phyloP scores from a whole-genome alignment of 2,888 invertebrate species.

The Nymphalis polychloros region DNA sequence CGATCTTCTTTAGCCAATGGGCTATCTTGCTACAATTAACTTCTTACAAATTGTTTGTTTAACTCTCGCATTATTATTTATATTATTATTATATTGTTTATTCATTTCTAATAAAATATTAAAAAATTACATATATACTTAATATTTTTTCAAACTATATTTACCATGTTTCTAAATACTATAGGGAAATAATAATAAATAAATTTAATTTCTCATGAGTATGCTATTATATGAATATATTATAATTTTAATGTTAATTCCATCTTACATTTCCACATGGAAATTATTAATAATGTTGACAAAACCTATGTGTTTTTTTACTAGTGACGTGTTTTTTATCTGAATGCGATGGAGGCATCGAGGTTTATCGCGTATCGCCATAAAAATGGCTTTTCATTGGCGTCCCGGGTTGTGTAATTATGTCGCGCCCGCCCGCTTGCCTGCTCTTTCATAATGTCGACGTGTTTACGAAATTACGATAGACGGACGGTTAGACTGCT shows the following conservation, averaged over 20 bases:
- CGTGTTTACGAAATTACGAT: conserved; percentile 46
- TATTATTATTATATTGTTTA: no score
- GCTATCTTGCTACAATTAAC: no score
- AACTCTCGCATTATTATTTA: no score
- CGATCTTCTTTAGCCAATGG: no score
- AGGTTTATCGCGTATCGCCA: conserved; percentile 66
- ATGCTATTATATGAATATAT: no score
- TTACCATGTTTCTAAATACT: background rate
- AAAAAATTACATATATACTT: background rate
- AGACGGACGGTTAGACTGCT: conserved; percentile 24
- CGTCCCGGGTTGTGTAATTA: conserved; percentile 62
- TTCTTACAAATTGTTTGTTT: no score
- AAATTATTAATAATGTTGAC: background rate
- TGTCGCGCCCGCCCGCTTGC: conserved; percentile 44
- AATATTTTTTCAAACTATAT: background rate
- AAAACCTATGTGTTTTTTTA: conserved; percentile 6
- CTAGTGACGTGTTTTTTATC: conserved; percentile 46
- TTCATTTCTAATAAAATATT: background rate
- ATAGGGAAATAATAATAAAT: background rate
- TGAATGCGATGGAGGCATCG: conserved; percentile 57
- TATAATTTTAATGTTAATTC: no score
- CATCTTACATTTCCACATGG: no score
- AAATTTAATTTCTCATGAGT: background rate
- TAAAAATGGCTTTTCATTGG: conserved; percentile 71
- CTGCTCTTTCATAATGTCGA: conserved; percentile 56